Conservation (phyloP, 2,113 vertebrate genomes). For the Brachyistius frenatus region DNA sequence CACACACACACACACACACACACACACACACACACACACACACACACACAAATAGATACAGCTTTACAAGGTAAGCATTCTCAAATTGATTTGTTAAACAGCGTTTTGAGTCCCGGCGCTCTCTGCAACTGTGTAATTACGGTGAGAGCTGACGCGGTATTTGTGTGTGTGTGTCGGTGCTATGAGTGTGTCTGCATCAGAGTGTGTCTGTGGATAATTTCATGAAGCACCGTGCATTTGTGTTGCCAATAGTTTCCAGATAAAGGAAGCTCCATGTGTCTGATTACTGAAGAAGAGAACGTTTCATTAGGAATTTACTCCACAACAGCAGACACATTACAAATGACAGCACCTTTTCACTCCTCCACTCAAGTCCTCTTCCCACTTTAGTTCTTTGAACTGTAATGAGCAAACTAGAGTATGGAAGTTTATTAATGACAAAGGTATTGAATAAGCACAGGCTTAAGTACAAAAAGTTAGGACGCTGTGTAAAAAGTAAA, state of each 20-base stretch:
- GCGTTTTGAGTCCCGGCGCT: constrained; percentile 83
- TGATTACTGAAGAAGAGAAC: constrained; percentile 75
- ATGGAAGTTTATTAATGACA: neutral
- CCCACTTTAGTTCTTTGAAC: neutral
- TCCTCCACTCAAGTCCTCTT: neutral
- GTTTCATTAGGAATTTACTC: constrained; percentile 67
- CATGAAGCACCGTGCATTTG: constrained; percentile 73
- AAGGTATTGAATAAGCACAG: neutral
- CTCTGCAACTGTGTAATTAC: constrained; percentile 80
- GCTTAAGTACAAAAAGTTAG: neutral
- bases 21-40: constrained; percentile 46
- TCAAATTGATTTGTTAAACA: constrained; percentile 92
- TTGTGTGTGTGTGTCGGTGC: constrained; percentile 54
- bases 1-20: constrained; percentile 16
- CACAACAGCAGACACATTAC: constrained; percentile 32
- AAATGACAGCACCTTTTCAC: constrained; percentile 12
- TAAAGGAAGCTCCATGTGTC: constrained; percentile 81
- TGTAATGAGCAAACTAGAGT: neutral
- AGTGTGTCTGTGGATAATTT: constrained; percentile 86
- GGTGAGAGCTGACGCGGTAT: constrained; percentile 70
- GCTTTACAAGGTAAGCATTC: constrained; percentile 89
- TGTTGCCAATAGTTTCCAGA: constrained; percentile 75
- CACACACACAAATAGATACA: constrained; percentile 64
- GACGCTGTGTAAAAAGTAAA: no score
- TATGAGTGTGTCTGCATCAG: constrained; percentile 64